phyloP scores from a whole-genome alignment of 2,113 vertebrate genomes.

The Gallinago jamesoni region DNA sequence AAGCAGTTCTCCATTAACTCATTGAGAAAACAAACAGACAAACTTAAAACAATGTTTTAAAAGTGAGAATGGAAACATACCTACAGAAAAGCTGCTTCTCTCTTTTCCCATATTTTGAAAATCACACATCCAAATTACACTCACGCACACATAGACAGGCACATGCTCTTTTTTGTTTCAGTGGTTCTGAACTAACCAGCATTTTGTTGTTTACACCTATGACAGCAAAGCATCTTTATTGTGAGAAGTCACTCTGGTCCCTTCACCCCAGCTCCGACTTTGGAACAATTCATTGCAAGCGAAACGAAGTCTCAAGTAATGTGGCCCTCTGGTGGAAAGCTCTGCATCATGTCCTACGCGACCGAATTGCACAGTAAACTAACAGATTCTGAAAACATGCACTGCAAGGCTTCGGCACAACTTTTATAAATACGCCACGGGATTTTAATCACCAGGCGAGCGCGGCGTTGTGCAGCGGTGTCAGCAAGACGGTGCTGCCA shows the following conservation, averaged over 20 bases:
- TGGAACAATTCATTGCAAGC: conserved; percentile 70
- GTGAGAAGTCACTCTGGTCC: conserved; percentile 68
- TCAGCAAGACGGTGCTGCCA: conserved; percentile 6
- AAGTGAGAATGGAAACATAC: background rate
- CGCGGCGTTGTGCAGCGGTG: background rate
- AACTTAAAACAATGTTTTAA: background rate
- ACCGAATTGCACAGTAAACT: conserved; percentile 58
- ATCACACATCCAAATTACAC: background rate
- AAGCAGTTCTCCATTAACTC: background rate
- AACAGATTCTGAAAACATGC: conserved; percentile 61
- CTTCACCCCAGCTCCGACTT: conserved; percentile 75
- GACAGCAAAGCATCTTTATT: conserved; percentile 42
- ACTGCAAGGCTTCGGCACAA: conserved; percentile 57
- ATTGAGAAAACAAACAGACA: background rate
- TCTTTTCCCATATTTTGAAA: background rate
- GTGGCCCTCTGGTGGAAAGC: conserved; percentile 97
- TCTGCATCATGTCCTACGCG: conserved; percentile 64
- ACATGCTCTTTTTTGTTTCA: background rate
- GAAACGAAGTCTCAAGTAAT: conserved; percentile 83
- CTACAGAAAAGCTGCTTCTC: conserved; percentile 10
- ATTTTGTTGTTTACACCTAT: conserved; percentile 45
- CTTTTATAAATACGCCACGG: conserved; percentile 36
- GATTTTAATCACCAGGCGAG: conserved; percentile 60
- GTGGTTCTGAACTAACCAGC: conserved; percentile 1
- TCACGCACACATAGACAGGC: background rate